Conservation (phyloP, 2,888 invertebrate genomes). For the Drosophila prolongata region DNA sequence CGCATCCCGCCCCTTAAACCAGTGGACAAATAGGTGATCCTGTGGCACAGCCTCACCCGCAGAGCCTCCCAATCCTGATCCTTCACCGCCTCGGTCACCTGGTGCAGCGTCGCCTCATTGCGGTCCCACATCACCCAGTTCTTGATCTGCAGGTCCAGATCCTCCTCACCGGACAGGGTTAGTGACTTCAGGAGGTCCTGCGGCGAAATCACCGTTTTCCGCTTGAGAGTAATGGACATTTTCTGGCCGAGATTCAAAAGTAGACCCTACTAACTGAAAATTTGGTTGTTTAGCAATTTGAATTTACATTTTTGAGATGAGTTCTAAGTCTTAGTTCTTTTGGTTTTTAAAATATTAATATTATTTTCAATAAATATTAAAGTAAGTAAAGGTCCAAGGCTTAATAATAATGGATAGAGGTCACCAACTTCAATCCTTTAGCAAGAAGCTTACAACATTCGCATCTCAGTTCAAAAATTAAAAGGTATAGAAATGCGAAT, state of each 20-base stretch:
- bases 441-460: too few species aligned
- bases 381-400: too few species aligned
- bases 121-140: slow-evolving; percentile 92
- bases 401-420: too few species aligned
- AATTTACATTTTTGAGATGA: slow-evolving; percentile 1
- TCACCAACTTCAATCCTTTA: too few species aligned
- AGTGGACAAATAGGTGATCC: slow-evolving; percentile 96
- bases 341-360: neutral
- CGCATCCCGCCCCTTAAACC: slow-evolving; percentile 96
- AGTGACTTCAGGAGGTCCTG: slow-evolving; percentile 48
- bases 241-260: neutral
- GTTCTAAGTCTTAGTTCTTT: slow-evolving; percentile 3
- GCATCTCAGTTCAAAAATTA: too few species aligned
- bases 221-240: slow-evolving; percentile 1
- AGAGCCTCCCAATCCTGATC: slow-evolving; percentile 86
- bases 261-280: slow-evolving; percentile 30
- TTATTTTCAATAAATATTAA: too few species aligned
- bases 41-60: slow-evolving; percentile 87
- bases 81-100: slow-evolving; percentile 87
- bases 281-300: slow-evolving; percentile 21
- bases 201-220: slow-evolving; percentile 25
- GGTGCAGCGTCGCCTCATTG: slow-evolving; percentile 88
- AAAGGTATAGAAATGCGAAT: too few species aligned
- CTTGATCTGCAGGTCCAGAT: slow-evolving; percentile 88
- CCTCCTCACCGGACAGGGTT: slow-evolving; percentile 69